Base-by-base conservation (phyloP, 1,140 invertebrate species). In the Acyrthosiphon pisum region DNA sequence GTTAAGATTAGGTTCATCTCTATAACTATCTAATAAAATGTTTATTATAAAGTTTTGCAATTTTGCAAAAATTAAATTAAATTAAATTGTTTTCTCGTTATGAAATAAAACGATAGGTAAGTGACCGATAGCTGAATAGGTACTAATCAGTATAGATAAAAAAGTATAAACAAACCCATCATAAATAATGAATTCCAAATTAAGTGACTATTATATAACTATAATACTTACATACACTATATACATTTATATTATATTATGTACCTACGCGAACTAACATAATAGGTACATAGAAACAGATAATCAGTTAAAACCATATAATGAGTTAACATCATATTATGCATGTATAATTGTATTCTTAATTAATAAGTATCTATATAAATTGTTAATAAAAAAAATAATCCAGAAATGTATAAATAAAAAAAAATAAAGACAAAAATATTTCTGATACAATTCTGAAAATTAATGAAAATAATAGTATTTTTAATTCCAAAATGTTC, bases 11-110 rank as follows among this genome's bases (percentile, higher is more conserved):
- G 30, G 30, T 76, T 76, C 4, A n/a, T 76, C n/a, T 76, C 60
- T n/a, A 41, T 41, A 41, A 41, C 4, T 41, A 76, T 76, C 30
- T 76, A n/a, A 76, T 76, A 18, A n/a, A n/a, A 76, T 68, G 30
- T 68, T 68, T n/a, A n/a, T 14, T 18, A 76, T 76, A 6, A 76
- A 14, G 30, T n/a, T 76, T n/a, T 35, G 60, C 60, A n/a, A 76
- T 76, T 76, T 76, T 35, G n/a, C 60, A 76, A 76, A 76, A 76
- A n/a, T n/a, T 76, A n/a, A 76, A 76, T 76, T 18, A 76, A 76
- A 76, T n/a, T n/a, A n/a, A n/a, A n/a, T n/a, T 76, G 14, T 76
- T n/a, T 76, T n/a, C 60, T 76, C 2, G 60, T 76, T 76, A 76
- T n/a, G 4, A n/a, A 76, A 76, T 76, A 76, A 76, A 76, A 35